Conservation (phyloP, 2,113 vertebrate genomes). For the Mustela nigripes region DNA sequence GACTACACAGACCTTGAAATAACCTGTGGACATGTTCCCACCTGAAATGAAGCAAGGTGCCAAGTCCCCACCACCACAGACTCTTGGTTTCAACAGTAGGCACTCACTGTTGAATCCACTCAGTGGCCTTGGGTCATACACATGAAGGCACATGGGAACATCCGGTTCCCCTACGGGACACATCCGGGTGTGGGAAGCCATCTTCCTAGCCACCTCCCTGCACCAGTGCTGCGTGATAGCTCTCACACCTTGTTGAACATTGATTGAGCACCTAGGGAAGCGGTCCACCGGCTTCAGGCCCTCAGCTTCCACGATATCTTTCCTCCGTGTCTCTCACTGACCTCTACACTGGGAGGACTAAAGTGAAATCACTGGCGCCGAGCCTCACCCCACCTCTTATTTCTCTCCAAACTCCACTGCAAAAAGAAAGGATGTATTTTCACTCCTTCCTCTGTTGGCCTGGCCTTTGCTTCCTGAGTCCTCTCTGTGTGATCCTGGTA, state of each 20-base stretch:
- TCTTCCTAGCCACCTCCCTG: not conserved
- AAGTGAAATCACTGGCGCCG: not conserved
- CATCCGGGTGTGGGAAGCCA: not conserved
- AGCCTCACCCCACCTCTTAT: not conserved
- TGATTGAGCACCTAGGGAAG: not conserved
- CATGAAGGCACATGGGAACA: rapidly evolving
- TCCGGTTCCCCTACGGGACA: not conserved
- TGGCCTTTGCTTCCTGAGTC: not conserved
- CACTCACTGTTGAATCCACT: not conserved
- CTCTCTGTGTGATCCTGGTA: not conserved
- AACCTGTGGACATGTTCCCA: not conserved
- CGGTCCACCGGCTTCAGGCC: not conserved
- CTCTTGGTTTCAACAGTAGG: not conserved
- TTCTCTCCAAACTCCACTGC: not conserved
- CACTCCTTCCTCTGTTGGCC: not conserved
- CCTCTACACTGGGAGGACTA: not conserved
- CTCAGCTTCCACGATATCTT: not conserved
- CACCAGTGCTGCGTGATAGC: rapidly evolving
- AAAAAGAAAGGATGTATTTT: not conserved
- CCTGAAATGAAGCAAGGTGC: not conserved
- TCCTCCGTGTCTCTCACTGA: not conserved
- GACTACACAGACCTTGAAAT: not conserved
- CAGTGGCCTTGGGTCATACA: not conserved
- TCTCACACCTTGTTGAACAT: not conserved
- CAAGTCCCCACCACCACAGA: not conserved